Evolutionary conservation across 2,113 vertebrate genomes (phyloP).

Genomic region (Esox niger): DNA sequence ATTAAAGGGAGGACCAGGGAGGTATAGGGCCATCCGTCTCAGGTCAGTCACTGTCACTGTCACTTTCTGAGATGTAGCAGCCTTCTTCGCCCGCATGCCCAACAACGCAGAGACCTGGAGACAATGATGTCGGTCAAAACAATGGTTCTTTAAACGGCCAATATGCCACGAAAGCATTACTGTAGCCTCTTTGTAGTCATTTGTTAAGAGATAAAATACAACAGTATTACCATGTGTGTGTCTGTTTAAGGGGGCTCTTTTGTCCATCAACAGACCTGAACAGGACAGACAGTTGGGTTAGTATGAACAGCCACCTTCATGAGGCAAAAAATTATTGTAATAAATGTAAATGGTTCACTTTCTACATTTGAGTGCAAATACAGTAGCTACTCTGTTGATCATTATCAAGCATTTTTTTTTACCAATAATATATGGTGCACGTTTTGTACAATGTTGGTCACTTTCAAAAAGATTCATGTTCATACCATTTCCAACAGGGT

Average conservation of each 20-base stretch:
- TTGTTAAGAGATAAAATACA: no score
- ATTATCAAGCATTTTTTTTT: no score
- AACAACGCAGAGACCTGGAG: slow-evolving; percentile 48
- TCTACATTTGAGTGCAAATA: no score
- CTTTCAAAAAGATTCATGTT: not conserved
- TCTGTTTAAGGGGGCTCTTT: no score
- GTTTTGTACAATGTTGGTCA: not conserved
- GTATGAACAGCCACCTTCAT: no score
- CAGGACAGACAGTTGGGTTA: not conserved
- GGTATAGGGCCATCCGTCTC: not conserved
- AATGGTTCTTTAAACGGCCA: not conserved
- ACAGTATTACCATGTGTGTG: no score
- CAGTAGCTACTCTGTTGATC: no score
- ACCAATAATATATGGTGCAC: not conserved
- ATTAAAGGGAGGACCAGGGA: not conserved
- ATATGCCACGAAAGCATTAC: no score
- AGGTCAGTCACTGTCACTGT: slow-evolving; percentile 67
- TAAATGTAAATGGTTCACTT: not conserved
- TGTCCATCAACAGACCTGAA: not conserved
- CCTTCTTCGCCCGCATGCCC: slow-evolving; percentile 45
- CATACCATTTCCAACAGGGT: slow-evolving; percentile 2
- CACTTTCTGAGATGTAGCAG: slow-evolving; percentile 44
- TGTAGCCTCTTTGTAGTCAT: no score
- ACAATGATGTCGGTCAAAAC: not conserved
- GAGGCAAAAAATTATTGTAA: no score